Percentiles rank a stretch among this genome's conserved stretches.
Evolutionary conservation across 2,797 vertebrate genomes (phyloP).

Genomic region (Platyrinchus mystaceus): DNA sequence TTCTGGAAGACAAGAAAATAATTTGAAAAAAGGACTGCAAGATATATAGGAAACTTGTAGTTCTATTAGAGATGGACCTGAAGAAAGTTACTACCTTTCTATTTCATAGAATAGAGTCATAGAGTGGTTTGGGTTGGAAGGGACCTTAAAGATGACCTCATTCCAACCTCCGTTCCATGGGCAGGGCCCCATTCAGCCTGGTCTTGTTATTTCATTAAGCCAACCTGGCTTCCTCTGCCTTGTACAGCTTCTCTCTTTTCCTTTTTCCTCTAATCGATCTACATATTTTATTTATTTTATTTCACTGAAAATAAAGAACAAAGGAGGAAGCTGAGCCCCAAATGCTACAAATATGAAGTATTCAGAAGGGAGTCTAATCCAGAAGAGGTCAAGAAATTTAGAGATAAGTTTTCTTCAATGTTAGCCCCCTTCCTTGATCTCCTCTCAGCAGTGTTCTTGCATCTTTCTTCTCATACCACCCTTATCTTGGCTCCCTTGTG

Average conservation of each 20-base stretch:
- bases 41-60: background rate
- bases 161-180: background rate
- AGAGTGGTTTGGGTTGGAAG: background rate
- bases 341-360: background rate
- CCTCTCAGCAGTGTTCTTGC: background rate
- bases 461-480: background rate
- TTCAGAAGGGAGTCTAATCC: background rate
- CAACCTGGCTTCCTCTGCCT: background rate
- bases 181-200: too few species aligned
- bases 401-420: background rate
- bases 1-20: background rate
- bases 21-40: background rate
- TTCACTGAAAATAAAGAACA: background rate
- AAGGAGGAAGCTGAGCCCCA: background rate
- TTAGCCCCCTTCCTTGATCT: background rate
- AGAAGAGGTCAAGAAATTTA: background rate
- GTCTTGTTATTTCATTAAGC: background rate
- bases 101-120: background rate
- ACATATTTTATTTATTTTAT: background rate
- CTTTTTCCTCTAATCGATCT: background rate
- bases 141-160: background rate
- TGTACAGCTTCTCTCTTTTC: background rate
- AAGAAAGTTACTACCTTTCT: background rate
- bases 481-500: conserved; percentile 50
- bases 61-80: background rate